phyloP scores from a whole-genome alignment of 2,797 vertebrate species.

The Apogon hyalosoma region DNA sequence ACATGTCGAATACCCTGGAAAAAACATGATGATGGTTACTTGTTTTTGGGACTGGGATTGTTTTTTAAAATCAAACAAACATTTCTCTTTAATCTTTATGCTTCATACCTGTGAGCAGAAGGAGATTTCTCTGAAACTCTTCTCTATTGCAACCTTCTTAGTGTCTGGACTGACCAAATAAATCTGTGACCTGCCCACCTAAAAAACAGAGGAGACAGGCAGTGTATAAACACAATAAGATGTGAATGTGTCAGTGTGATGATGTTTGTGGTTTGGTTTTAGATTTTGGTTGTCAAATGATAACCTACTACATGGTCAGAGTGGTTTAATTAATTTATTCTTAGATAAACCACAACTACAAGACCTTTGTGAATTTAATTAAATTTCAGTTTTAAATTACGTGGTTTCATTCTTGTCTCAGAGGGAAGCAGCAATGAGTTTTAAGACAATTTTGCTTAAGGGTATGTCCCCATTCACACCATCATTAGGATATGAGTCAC shows the following conservation, averaged over 20 bases:
- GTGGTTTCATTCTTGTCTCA: constrained; percentile 14
- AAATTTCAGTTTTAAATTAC: not conserved
- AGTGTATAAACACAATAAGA: not conserved
- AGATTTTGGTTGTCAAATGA: no score
- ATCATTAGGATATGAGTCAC: constrained; percentile 30
- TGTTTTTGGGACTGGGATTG: not conserved
- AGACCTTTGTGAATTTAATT: not conserved
- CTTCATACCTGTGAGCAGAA: constrained; percentile 96
- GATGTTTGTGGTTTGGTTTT: constrained; percentile 9
- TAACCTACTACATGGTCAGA: no score
- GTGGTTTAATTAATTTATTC: not conserved
- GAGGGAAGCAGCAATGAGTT: not conserved
- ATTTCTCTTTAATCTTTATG: not conserved
- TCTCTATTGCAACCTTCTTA: constrained; percentile 97
- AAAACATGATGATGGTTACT: constrained; percentile 14
- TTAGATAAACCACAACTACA: not conserved
- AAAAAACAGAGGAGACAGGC: constrained; percentile 37
- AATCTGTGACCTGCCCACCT: constrained; percentile 97
- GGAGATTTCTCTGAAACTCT: constrained; percentile 98
- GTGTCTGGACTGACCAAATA: constrained; percentile 98
- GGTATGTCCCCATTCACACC: constrained; percentile 20
- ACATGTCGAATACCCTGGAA: constrained; percentile 93
- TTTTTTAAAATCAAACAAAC: not conserved
- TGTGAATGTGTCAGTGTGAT: constrained; percentile 9
- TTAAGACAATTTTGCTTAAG: constrained; percentile 22